phyloP scores from a whole-genome alignment of 2,113 vertebrate species.

The Psephotus haematonotus region DNA sequence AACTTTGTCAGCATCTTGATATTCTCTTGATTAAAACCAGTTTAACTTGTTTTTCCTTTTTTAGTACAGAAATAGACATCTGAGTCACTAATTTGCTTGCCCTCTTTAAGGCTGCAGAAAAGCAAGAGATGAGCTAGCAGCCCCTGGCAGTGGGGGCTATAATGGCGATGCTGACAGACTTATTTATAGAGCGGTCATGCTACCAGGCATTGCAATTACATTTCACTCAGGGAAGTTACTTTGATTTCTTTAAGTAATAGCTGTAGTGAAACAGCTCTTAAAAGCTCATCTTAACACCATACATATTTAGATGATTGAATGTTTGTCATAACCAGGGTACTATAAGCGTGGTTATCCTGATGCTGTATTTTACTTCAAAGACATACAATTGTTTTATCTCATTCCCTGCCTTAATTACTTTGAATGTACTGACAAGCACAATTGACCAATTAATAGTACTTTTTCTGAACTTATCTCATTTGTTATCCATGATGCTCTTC shows the following conservation, averaged over 20 bases:
- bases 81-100: slow-evolving; percentile 42
- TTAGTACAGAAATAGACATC: neutral
- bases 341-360: neutral
- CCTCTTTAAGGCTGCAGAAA: neutral
- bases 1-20: neutral
- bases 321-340: neutral
- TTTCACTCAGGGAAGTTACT: neutral
- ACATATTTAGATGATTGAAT: neutral
- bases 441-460: slow-evolving; percentile 74
- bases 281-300: rapidly evolving
- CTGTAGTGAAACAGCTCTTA: neutral
- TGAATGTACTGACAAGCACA: slow-evolving; percentile 71
- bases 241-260: neutral
- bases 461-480: slow-evolving; percentile 64
- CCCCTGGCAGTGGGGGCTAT: neutral
- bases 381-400: slow-evolving; percentile 33
- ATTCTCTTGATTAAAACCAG: neutral
- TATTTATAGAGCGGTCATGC: neutral
- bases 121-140: slow-evolving; percentile 17
- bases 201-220: neutral
- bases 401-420: slow-evolving; percentile 68
- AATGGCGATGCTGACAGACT: neutral
- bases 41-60: neutral
- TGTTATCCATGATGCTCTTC: slow-evolving; percentile 65
- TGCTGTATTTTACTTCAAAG: slow-evolving; percentile 26